phyloP scores from a whole-genome alignment of 2,113 vertebrate genomes.

The Paralichthys olivaceus region DNA sequence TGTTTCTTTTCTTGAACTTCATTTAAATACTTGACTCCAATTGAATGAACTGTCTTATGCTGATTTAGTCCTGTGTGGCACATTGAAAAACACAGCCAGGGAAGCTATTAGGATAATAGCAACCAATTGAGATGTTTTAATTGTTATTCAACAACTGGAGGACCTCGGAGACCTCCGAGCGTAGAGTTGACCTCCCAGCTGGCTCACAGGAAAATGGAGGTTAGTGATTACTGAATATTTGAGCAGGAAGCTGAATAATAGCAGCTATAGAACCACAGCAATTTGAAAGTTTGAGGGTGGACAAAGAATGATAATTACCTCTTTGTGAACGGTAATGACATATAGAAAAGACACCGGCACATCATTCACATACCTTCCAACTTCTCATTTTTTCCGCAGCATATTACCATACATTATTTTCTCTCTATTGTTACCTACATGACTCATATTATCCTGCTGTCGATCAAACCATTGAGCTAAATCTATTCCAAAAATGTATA shows the following conservation, averaged over 20 bases:
- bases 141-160: slow-evolving; percentile 51
- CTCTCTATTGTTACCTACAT: neutral
- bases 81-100: slow-evolving; percentile 4
- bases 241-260: slow-evolving; percentile 53
- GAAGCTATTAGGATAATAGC: slow-evolving; percentile 20
- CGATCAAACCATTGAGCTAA: neutral
- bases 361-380: neutral
- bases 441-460: neutral
- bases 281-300: slow-evolving; percentile 3
- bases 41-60: slow-evolving; percentile 17
- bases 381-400: neutral
- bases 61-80: slow-evolving; percentile 9
- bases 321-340: slow-evolving; percentile 4
- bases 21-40: slow-evolving; percentile 44
- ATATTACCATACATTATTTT: neutral
- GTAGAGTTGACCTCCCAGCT: slow-evolving; percentile 27
- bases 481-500: neutral
- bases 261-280: neutral
- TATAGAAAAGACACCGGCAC: neutral
- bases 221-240: slow-evolving; percentile 66
- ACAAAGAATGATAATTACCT: slow-evolving; percentile 18
- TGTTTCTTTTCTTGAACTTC: slow-evolving; percentile 32
- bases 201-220: slow-evolving; percentile 38
- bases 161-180: slow-evolving; percentile 38
- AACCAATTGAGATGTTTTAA: slow-evolving; percentile 31